A percentile compares a stretch with the other conserved stretches of the same genome.
These are phyloP conservation scores for Atractosteus spatula DNA, from an alignment of 2,113 vertebrate species.

Conservation along the genomic window DNA sequence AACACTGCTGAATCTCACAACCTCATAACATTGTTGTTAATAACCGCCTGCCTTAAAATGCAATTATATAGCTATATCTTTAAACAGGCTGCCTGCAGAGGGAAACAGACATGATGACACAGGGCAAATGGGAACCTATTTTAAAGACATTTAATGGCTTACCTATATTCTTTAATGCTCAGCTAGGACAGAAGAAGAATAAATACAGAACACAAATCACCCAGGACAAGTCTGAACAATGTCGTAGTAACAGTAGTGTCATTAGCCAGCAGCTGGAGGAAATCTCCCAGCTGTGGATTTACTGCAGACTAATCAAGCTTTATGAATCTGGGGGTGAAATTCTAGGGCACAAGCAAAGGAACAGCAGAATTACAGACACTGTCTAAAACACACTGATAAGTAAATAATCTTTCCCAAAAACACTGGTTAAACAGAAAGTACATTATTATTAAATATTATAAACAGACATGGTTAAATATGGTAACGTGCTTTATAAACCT, in stretches of 20 bases:
- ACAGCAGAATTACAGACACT: slow-evolving; percentile 19
- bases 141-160: slow-evolving; percentile 33
- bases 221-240: slow-evolving; percentile 31
- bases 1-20: too few relatives aligned
- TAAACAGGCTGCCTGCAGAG: slow-evolving; percentile 21
- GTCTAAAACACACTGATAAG: slow-evolving; percentile 33
- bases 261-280: slow-evolving; percentile 43
- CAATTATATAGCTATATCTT: too few relatives aligned
- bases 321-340: slow-evolving; percentile 33
- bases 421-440: too few relatives aligned
- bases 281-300: slow-evolving; percentile 36
- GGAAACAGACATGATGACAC: slow-evolving; percentile 22
- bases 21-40: too few relatives aligned
- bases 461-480: too few relatives aligned
- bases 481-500: too few relatives aligned
- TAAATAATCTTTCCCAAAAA: too few relatives aligned
- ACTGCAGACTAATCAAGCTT: slow-evolving; percentile 41
- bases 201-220: slow-evolving; percentile 31
- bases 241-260: slow-evolving; percentile 34
- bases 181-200: slow-evolving; percentile 3
- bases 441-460: too few relatives aligned
- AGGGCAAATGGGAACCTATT: slow-evolving; percentile 15
- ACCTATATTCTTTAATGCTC: slow-evolving; percentile 34
- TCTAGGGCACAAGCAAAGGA: slow-evolving; percentile 14
- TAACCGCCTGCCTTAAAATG: too few relatives aligned